Conservation (phyloP, 2,113 vertebrate species). For the Aleadryas rufinucha region DNA sequence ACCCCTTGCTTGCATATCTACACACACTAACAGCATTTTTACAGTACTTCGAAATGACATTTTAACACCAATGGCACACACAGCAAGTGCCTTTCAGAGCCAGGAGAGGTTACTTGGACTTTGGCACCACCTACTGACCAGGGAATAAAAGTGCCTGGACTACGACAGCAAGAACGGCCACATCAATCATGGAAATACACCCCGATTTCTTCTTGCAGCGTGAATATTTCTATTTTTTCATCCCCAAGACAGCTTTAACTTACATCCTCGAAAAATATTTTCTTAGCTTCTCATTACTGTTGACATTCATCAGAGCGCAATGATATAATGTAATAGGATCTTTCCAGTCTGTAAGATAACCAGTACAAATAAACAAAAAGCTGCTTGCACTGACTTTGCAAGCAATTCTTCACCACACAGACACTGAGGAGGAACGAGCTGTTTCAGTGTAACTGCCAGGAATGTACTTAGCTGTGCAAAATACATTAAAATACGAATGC, state of each 20-base stretch:
- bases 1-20: neutral
- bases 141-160: neutral
- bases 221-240: neutral
- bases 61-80: neutral
- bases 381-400: neutral
- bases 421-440: neutral
- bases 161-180: neutral
- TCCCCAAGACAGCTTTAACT: neutral
- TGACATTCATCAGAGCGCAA: conserved; percentile 2
- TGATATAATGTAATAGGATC: conserved; percentile 24
- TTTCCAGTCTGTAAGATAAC: neutral
- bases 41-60: neutral
- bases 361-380: conserved; percentile 49
- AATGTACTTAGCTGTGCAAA: conserved; percentile 1
- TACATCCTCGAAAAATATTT: conserved; percentile 11
- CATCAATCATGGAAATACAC: neutral
- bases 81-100: neutral
- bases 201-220: neutral
- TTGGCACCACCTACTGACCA: conserved; percentile 69
- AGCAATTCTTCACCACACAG: conserved; percentile 30
- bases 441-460: neutral
- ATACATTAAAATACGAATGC: neutral
- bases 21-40: neutral
- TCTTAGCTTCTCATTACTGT: conserved; percentile 3
- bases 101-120: conserved; percentile 20